Evolutionary conservation across 2,113 vertebrate species (phyloP).

Genomic region (Prochilodus magdalenae): DNA sequence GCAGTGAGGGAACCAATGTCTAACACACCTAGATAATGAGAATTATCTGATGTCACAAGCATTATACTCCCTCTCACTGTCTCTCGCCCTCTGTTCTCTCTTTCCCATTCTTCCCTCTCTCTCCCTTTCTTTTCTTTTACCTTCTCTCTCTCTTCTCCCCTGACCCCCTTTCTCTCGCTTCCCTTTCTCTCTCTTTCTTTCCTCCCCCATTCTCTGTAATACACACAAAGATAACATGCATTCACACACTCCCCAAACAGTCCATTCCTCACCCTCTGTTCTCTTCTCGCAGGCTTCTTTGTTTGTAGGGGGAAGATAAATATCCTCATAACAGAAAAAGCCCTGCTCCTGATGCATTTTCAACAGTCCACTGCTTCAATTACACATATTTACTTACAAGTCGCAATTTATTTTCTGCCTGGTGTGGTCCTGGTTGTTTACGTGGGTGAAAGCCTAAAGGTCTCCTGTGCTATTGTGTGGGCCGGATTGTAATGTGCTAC

Average conservation of each 20-base stretch:
- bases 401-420: conserved; percentile 74
- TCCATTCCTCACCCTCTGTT: conserved; percentile 47
- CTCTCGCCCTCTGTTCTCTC: not conserved
- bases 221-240: conserved; percentile 21
- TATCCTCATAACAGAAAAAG: conserved; percentile 73
- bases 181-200: not conserved
- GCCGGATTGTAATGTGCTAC: conserved; percentile 61
- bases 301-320: conserved; percentile 77
- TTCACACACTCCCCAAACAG: conserved; percentile 27
- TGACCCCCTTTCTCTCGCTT: too few species aligned
- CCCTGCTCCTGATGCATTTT: conserved; percentile 73
- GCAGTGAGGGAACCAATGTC: conserved; percentile 2
- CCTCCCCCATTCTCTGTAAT: not conserved
- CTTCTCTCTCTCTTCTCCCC: too few species aligned
- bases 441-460: conserved; percentile 70
- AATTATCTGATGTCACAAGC: conserved; percentile 52
- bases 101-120: not conserved
- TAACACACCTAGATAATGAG: conserved; percentile 66
- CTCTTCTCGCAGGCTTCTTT: conserved; percentile 67
- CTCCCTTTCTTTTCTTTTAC: not conserved
- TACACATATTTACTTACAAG: conserved; percentile 78
- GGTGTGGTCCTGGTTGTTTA: conserved; percentile 70
- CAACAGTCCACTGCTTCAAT: conserved; percentile 77
- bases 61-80: not conserved
- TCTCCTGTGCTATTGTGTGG: conserved; percentile 58